Evolutionary conservation across 1,140 invertebrate genomes (phyloP).

Genomic region (Penaeus vannamei): DNA sequence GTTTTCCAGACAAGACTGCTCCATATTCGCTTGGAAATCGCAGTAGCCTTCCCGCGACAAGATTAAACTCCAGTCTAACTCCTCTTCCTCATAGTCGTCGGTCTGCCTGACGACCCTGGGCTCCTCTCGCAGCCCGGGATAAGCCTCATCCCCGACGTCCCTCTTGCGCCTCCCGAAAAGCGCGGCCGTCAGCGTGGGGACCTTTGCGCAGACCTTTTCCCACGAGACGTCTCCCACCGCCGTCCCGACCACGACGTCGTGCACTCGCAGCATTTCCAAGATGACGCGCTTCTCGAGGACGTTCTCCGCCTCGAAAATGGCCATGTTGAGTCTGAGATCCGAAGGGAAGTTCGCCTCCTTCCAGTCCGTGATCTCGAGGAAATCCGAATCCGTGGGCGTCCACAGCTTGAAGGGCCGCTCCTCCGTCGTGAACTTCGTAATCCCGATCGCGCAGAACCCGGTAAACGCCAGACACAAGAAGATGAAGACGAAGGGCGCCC

Average conservation of each 20-base stretch:
- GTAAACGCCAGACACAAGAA: conserved; percentile 74
- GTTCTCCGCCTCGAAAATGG: conserved; percentile 79
- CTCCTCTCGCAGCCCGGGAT: background rate
- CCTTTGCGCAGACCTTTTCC: conserved; percentile 50
- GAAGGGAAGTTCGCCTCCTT: conserved; percentile 79
- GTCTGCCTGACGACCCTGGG: conserved; percentile 72
- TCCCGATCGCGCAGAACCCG: conserved; percentile 73
- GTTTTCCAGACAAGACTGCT: conserved; percentile 60
- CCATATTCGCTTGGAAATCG: conserved; percentile 49
- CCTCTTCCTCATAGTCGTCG: conserved; percentile 26
- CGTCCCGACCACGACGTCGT: conserved; percentile 41
- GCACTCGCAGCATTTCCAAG: conserved; percentile 70
- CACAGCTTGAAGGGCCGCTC: conserved; percentile 82
- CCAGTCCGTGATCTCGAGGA: conserved; percentile 80
- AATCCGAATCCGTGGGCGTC: conserved; percentile 80
- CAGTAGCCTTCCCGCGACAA: conserved; percentile 58
- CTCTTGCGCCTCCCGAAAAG: conserved; percentile 36
- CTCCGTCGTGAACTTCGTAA: conserved; percentile 76
- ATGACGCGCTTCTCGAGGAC: conserved; percentile 77
- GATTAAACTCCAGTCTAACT: conserved; percentile 36
- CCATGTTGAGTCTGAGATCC: conserved; percentile 77
- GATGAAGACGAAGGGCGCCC: conserved; percentile 75
- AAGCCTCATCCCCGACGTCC: background rate
- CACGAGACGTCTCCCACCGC: conserved; percentile 19
- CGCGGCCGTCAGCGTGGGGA: conserved; percentile 40